These are phyloP conservation scores for Meganola albula DNA, from an alignment of 2,888 invertebrate species.

Conservation along the genomic window DNA sequence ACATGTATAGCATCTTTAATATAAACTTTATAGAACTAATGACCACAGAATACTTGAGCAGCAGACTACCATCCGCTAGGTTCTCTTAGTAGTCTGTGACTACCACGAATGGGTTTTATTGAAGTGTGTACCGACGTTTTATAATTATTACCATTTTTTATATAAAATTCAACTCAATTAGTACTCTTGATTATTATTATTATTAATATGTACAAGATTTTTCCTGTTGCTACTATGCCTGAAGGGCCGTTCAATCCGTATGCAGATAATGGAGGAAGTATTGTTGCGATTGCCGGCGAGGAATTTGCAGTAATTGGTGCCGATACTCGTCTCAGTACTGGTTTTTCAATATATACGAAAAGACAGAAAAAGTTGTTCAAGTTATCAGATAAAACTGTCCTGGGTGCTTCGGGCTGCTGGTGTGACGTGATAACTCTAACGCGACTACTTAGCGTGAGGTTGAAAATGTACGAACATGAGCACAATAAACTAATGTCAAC, in stretches of 20 bases:
- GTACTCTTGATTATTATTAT: too few species aligned
- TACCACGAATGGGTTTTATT: too few species aligned
- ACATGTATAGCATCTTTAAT: too few species aligned
- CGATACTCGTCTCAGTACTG: constrained; percentile 94
- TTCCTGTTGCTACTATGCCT: constrained; percentile 70
- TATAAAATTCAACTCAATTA: too few species aligned
- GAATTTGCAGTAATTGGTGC: constrained; percentile 97
- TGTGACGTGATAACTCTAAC: constrained; percentile 96
- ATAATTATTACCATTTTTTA: too few species aligned
- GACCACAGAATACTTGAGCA: too few species aligned
- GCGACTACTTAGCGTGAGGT: constrained; percentile 87
- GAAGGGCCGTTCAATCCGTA: constrained; percentile 78
- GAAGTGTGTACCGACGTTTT: too few species aligned
- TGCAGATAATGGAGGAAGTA: constrained; percentile 84
- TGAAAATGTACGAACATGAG: constrained; percentile 97
- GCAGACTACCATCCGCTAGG: too few species aligned
- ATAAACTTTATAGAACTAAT: too few species aligned
- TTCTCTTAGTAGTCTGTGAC: too few species aligned
- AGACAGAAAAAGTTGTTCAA: constrained; percentile 92
- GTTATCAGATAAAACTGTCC: constrained; percentile 88
- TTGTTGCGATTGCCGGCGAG: constrained; percentile 96
- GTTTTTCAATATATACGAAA: constrained; percentile 93
- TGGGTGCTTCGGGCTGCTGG: constrained; percentile 98
- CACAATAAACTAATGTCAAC: constrained; percentile 96
- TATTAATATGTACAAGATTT: constrained; percentile 51